Evolutionary conservation across 2,888 invertebrate genomes (phyloP), one percentile per base, ranked within the genome.

Genomic region (Trichogramma dendrolimi): DNA sequence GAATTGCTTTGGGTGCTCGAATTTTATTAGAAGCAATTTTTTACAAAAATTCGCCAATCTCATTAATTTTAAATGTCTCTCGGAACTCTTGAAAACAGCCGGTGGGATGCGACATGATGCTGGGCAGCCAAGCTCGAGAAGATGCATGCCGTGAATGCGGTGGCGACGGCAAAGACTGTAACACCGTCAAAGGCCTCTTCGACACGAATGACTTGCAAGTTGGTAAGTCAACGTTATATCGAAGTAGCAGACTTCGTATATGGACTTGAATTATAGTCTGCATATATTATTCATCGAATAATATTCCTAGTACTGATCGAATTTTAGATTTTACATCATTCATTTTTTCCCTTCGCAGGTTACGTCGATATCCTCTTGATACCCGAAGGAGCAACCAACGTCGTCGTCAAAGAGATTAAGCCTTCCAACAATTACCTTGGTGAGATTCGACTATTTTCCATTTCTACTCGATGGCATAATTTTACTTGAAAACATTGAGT

Each of bases 51-150:
- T 27, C 27, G 4, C 38, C 40, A 39, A 50, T 27, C n/a, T 47
- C n/a, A 39, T 38, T 50, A 62, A 64, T 61, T 55, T 60, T 38
- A 8, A 39, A 46, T 8, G 14, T 47, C 27, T 27, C 27, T 27
- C 27, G 27, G 70, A 27, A 27, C 27, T 27, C 66, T 68, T 58
- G 57, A 72, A 73, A 75, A 39, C 73, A 93, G 91, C 87, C 90
- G 6, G 93, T 96, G 49, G 97, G 97, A 61, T 97, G 97, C 78
- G 96, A 97, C 80, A 89, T 90, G 86, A 90, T 94, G 88, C 82
- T 97, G 72, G 96, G 96, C 8, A 96, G 96, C 5, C 81, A 84
- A 59, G 87, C 89, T 7, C 85, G 86, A 69, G 94, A 94, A 80
- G 97, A 97, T 80, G 89, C 90, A 71, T 97, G 97, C 75, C 85